These are phyloP conservation scores for Polyergus mexicanus DNA, from an alignment of 1,140 invertebrate genomes.

Conservation along the genomic window DNA sequence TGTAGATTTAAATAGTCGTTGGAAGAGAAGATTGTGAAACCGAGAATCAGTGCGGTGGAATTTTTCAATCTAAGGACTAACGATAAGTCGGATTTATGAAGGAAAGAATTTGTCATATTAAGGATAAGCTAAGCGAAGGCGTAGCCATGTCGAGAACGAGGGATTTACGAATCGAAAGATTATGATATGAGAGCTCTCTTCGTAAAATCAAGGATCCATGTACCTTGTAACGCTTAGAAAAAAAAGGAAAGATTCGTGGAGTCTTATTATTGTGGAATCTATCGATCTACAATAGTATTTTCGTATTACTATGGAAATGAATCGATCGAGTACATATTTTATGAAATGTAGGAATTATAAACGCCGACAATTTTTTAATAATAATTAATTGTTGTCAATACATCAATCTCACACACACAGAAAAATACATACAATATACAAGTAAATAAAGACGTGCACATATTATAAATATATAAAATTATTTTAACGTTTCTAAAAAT, in stretches of 20 bases:
- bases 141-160: conserved; percentile 9
- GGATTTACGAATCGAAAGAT: conserved; percentile 51
- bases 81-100: conserved; percentile 15
- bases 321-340: conserved; percentile 10
- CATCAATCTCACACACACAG: not conserved
- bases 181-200: conserved; percentile 32
- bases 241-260: not conserved
- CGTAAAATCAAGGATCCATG: conserved; percentile 22
- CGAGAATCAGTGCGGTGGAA: not conserved
- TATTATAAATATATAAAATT: too few species aligned
- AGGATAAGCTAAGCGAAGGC: conserved; percentile 42
- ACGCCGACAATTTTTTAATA: not conserved
- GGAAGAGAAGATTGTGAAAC: conserved; percentile 14
- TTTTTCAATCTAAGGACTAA: conserved; percentile 16
- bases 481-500: too few species aligned
- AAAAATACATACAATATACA: too few species aligned
- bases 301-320: not conserved
- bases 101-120: conserved; percentile 38
- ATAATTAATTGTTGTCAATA: not conserved
- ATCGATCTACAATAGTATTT: not conserved
- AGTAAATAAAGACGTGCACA: too few species aligned
- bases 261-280: not conserved
- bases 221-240: not conserved
- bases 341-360: not conserved
- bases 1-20: conserved; percentile 16